Evolutionary conservation across 1,140 invertebrate genomes (phyloP).

Genomic region (Drosophila ambigua): DNA sequence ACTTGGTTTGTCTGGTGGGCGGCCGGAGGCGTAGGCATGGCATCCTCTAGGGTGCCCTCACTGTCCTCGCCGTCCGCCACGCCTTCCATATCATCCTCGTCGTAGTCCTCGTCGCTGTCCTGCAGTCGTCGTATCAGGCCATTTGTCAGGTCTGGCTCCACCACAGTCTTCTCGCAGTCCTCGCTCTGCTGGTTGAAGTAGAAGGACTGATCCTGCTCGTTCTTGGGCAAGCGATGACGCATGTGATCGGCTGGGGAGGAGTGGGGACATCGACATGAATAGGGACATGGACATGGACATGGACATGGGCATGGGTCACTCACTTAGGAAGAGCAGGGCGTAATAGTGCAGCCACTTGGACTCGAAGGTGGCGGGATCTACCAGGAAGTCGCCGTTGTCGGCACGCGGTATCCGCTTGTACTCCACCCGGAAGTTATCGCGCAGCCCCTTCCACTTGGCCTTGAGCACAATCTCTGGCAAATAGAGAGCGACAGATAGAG

Average conservation of each 20-base stretch:
- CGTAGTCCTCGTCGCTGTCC: conserved; percentile 79
- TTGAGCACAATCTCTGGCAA: conserved; percentile 79
- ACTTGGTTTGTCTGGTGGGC: conserved; percentile 73
- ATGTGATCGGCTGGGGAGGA: conserved; percentile 75
- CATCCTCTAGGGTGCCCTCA: conserved; percentile 54
- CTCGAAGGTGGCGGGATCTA: conserved; percentile 78
- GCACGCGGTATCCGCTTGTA: conserved; percentile 82
- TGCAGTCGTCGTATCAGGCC: conserved; percentile 76
- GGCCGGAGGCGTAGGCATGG: conserved; percentile 69
- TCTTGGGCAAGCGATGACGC: conserved; percentile 79
- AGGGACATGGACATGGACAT: background rate
- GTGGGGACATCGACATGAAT: too few relatives aligned
- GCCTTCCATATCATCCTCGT: conserved; percentile 73
- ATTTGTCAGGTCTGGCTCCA: conserved; percentile 79
- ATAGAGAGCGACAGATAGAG: conserved; percentile 1
- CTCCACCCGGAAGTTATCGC: conserved; percentile 83
- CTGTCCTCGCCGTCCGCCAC: conserved; percentile 65
- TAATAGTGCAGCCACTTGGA: conserved; percentile 83
- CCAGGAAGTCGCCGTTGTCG: conserved; percentile 77
- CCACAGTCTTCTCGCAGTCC: conserved; percentile 80
- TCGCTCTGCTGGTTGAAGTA: conserved; percentile 79
- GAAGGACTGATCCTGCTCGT: conserved; percentile 78
- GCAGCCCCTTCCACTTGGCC: conserved; percentile 83
- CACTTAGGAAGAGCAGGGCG: conserved; percentile 79
- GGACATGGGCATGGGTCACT: conserved; percentile 25